Conservation (phyloP, 2,113 vertebrate species). For the Arothron firmamentum region DNA sequence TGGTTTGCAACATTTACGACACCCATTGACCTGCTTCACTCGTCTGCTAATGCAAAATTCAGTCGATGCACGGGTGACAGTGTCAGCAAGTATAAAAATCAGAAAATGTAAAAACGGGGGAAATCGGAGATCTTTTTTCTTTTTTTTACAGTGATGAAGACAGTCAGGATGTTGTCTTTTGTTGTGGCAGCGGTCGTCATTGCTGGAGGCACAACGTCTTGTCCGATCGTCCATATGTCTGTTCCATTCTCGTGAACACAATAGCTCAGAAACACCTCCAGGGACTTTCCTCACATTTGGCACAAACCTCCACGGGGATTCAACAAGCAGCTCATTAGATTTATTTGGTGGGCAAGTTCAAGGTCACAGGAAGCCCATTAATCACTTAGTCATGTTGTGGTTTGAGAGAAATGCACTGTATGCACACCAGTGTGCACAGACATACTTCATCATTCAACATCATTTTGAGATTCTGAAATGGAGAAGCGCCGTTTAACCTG, state of each 20-base stretch:
- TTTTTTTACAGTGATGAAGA: slow-evolving; percentile 1
- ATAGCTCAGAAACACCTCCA: background rate
- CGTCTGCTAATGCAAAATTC: slow-evolving; percentile 14
- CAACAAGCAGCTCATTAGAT: background rate
- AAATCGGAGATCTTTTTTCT: background rate
- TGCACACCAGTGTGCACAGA: no score
- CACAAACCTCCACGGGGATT: background rate
- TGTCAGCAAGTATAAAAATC: slow-evolving; percentile 24
- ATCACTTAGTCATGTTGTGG: no score
- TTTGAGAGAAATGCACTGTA: no score
- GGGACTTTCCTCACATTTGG: background rate
- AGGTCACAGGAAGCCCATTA: no score
- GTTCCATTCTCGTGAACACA: background rate
- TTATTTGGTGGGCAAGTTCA: no score
- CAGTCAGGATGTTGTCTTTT: background rate
- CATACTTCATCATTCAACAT: no score
- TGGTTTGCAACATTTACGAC: slow-evolving; percentile 1
- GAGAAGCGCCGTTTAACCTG: no score
- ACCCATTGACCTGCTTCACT: slow-evolving; percentile 15
- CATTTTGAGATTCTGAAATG: no score
- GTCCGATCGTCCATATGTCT: background rate
- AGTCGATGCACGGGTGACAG: slow-evolving; percentile 24
- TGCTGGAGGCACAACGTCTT: background rate
- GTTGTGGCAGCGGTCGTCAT: background rate
- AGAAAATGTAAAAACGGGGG: no score